Percentiles rank a stretch among this genome's conserved stretches.
phyloP scores from a whole-genome alignment of 64 coral and sea anemone species.

The Pachyseris speciosa region DNA sequence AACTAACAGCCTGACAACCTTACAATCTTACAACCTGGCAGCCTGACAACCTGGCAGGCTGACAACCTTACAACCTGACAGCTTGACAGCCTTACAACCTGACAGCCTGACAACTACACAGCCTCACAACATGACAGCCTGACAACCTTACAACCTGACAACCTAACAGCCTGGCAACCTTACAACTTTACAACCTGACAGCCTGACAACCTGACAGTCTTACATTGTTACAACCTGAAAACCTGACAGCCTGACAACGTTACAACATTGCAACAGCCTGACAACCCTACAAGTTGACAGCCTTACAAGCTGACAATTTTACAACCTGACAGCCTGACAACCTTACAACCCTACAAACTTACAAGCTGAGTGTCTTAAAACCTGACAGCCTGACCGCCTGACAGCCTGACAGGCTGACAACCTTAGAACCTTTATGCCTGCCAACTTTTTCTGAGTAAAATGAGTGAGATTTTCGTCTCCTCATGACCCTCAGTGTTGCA shows the following conservation, averaged over 20 bases:
- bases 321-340: background rate
- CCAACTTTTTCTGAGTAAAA: no score
- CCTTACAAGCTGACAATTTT: background rate
- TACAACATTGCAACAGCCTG: background rate
- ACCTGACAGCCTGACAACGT: background rate
- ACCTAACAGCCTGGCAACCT: background rate
- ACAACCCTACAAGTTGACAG: background rate
- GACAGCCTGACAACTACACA: background rate
- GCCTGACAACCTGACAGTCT: background rate
- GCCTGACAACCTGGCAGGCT: no score
- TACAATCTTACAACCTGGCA: no score
- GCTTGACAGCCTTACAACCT: background rate
- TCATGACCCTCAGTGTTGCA: no score
- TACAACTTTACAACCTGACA: background rate
- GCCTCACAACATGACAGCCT: background rate
- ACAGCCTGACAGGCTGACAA: no score
- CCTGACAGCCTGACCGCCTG: no score
- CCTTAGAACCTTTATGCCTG: no score
- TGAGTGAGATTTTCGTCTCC: no score
- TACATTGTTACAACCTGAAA: background rate
- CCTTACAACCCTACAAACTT: no score
- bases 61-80: no score
- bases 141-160: background rate
- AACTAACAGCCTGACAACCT: no score
- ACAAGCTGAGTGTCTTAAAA: no score